Percentiles rank a stretch among this genome's conserved stretches.
Evolutionary conservation across 2,888 invertebrate species (phyloP).

Genomic region (Troides aeacus): DNA sequence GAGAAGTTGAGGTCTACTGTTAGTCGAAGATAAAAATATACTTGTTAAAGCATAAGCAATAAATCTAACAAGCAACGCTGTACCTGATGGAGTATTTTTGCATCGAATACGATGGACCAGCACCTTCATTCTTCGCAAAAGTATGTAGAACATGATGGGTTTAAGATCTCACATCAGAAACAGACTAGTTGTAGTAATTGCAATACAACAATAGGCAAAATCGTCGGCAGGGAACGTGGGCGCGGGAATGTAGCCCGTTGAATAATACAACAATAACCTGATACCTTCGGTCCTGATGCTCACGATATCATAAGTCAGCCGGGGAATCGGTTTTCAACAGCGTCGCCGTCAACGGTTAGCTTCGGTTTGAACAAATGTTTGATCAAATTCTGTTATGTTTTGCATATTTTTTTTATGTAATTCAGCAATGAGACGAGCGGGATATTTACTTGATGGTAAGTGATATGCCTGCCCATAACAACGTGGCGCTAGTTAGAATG

Average conservation of each 20-base stretch:
- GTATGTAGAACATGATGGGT: constrained; percentile 24
- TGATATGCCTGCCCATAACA: no score
- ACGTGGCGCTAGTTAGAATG: no score
- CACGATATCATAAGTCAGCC: constrained; percentile 25
- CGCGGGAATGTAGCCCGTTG: constrained; percentile 26
- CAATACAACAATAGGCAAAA: constrained; percentile 27
- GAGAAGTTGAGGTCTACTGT: no score
- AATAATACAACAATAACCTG: constrained; percentile 24
- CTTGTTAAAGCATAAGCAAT: no score
- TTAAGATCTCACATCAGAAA: constrained; percentile 21
- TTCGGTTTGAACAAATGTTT: constrained; percentile 14
- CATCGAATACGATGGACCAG: neutral
- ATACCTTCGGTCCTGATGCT: constrained; percentile 20
- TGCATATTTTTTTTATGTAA: neutral
- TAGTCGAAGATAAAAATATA: no score
- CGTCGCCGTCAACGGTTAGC: constrained; percentile 7
- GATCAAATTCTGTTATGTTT: constrained; percentile 2
- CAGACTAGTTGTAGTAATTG: constrained; percentile 31
- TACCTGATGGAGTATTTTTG: neutral
- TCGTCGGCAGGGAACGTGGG: constrained; percentile 23
- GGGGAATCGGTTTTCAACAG: constrained; percentile 24
- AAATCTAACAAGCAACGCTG: neutral
- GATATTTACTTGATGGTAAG: no score
- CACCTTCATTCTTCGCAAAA: constrained; percentile 25
- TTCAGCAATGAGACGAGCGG: no score